A percentile compares a stretch with the other conserved stretches of the same genome.
Conservation (phyloP, 2,888 invertebrate genomes). For the Drosophila barbarae region DNA sequence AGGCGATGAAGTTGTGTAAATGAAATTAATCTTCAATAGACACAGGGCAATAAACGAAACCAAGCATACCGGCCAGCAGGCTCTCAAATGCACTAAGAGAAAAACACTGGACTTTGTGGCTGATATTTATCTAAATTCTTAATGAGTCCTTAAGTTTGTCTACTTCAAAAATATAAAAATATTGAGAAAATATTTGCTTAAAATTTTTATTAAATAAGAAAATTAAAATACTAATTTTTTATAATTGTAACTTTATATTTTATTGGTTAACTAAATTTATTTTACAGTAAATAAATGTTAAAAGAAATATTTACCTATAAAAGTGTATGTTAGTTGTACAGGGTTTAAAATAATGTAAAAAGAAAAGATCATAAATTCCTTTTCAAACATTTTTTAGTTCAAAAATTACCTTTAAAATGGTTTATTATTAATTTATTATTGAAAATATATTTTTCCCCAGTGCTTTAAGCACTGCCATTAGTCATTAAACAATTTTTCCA, state of each 20-base stretch:
- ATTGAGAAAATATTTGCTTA: background rate
- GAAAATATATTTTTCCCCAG: conserved; percentile 2
- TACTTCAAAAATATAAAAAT: background rate
- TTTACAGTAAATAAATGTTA: too few relatives aligned
- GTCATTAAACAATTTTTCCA: conserved; percentile 71
- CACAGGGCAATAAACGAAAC: conserved; percentile 70
- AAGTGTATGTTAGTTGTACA: background rate
- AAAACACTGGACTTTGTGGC: accelerated
- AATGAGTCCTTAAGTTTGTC: background rate
- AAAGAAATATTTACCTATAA: too few relatives aligned
- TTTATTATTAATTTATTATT: too few relatives aligned
- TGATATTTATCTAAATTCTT: background rate
- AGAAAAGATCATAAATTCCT: too few relatives aligned
- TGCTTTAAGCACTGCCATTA: conserved; percentile 57
- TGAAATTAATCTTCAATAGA: conserved; percentile 75
- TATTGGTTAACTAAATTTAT: too few relatives aligned
- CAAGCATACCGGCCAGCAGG: conserved; percentile 47
- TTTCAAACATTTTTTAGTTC: background rate
- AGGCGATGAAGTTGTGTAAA: conserved; percentile 74
- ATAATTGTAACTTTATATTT: too few relatives aligned
- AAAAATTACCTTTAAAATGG: background rate
- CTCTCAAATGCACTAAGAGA: conserved; percentile 9
- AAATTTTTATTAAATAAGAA: background rate
- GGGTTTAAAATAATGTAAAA: too few relatives aligned
- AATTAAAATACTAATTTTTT: too few relatives aligned